phyloP scores from a whole-genome alignment of 2,888 invertebrate genomes.

The Seira musarum region DNA sequence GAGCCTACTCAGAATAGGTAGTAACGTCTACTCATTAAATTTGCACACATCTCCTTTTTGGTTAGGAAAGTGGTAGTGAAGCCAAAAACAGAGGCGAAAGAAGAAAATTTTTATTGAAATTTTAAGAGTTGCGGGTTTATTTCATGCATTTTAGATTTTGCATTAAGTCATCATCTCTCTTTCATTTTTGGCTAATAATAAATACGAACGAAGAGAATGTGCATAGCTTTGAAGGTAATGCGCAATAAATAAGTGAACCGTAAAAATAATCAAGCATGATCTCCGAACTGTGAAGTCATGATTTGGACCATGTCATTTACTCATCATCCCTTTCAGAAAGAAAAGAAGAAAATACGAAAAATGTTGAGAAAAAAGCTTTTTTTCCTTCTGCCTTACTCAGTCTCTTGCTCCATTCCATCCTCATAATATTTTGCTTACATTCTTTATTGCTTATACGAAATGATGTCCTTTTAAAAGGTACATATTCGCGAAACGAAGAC shows the following conservation, averaged over 20 bases:
- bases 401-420: no score
- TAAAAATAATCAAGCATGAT: conserved; percentile 12
- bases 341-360: no score
- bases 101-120: background rate
- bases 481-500: no score
- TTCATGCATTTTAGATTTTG: conserved; percentile 15
- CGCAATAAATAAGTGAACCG: background rate
- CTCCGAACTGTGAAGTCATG: conserved; percentile 29
- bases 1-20: background rate
- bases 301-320: conserved; percentile 29
- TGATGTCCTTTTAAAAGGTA: no score
- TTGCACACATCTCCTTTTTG: conserved; percentile 1
- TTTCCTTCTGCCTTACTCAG: no score
- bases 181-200: background rate
- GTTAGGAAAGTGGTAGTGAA: background rate
- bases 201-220: background rate
- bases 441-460: no score
- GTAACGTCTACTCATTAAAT: background rate
- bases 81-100: conserved; percentile 6
- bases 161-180: background rate
- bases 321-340: background rate
- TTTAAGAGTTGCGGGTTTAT: conserved; percentile 9
- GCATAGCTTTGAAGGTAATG: background rate
- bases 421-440: no score
- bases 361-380: no score